Base-by-base conservation (phyloP, 2,113 vertebrate species). In the Triplophysa dalaica region DNA sequence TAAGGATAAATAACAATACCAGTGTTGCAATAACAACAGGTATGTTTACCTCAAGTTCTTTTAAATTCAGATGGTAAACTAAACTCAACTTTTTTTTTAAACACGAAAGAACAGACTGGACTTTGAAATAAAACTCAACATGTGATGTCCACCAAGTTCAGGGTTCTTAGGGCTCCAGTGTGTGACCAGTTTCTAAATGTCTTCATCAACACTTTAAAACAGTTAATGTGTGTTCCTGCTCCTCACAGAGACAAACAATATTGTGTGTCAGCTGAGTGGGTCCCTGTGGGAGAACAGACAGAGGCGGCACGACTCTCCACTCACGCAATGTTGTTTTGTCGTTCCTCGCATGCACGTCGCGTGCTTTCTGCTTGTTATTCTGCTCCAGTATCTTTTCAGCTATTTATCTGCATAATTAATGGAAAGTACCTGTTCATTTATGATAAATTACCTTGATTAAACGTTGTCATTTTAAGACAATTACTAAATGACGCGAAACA, bases 131-230 rank as follows among this genome's bases (percentile, higher is more conserved):
- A 24, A 73, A 48, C 45, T 63, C 58, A 61, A 61, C 58, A 61
- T 62, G 58, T 13, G 56, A 63, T 13, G 22, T 75, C 58, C 38
- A 54, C 19, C 58, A 22, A 29, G 70, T 26, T 50, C 60, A 48
- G 41, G 29, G 43, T 75, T 41, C 43, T 75, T 50, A 48, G 73
- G 8, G 21, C 24, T 41, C 73, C 48, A 22, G 73, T 77, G 74
- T 77, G 74, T 77, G 74, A 77, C 74, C 74, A 65, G 74, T 54
- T 77, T 77, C 45, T 22, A 65, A 77, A 77, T 65, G 19, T 38
- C 74, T 77, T 54, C 45, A 65, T 77, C 74, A 38, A 26, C 45
- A 22, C 74, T 77, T 65, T 65, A 50, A 77, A 65, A 75, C 73
- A 66, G 66, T 63, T 1, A 61, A 75, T 45, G 70, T 22, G 52